Evolutionary conservation across 1,140 invertebrate genomes (phyloP).

Genomic region (Sinonovacula constricta): DNA sequence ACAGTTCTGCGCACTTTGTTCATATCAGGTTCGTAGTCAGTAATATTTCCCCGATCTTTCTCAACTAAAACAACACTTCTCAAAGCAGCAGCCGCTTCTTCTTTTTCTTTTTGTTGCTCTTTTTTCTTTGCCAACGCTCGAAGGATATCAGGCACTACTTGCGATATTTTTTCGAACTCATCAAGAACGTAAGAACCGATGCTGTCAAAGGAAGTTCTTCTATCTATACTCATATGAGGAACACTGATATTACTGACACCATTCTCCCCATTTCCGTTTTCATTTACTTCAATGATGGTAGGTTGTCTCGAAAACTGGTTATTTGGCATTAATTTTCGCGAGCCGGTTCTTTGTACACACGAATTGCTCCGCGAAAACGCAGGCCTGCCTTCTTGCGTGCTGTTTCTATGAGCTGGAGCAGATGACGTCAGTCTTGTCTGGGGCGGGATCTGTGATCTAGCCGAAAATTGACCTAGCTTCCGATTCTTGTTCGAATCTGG

Average conservation of each 20-base stretch:
- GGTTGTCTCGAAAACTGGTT: slow-evolving; percentile 41
- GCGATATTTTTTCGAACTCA: slow-evolving; percentile 64
- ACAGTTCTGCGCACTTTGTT: slow-evolving; percentile 58
- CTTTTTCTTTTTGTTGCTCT: slow-evolving; percentile 43
- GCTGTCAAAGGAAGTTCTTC: background rate
- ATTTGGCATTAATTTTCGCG: background rate
- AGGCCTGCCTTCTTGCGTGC: background rate
- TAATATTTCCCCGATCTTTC: slow-evolving; percentile 9
- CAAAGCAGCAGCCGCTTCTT: slow-evolving; percentile 20
- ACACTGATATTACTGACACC: background rate
- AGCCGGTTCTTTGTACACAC: background rate
- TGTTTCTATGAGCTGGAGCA: slow-evolving; percentile 28
- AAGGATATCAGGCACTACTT: slow-evolving; percentile 64
- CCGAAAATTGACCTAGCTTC: background rate
- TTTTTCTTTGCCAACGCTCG: slow-evolving; percentile 61
- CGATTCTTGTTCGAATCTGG: background rate
- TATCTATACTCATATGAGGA: background rate
- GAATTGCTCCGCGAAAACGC: slow-evolving; percentile 9
- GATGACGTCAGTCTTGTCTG: slow-evolving; percentile 2
- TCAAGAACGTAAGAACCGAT: slow-evolving; percentile 64
- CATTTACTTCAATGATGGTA: background rate
- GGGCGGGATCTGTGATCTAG: background rate
- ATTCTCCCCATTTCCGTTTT: background rate
- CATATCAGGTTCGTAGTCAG: slow-evolving; percentile 57
- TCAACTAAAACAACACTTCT: slow-evolving; percentile 31